Conservation (phyloP, 1,140 invertebrate species). For the Carcinoscorpius rotundicauda region DNA sequence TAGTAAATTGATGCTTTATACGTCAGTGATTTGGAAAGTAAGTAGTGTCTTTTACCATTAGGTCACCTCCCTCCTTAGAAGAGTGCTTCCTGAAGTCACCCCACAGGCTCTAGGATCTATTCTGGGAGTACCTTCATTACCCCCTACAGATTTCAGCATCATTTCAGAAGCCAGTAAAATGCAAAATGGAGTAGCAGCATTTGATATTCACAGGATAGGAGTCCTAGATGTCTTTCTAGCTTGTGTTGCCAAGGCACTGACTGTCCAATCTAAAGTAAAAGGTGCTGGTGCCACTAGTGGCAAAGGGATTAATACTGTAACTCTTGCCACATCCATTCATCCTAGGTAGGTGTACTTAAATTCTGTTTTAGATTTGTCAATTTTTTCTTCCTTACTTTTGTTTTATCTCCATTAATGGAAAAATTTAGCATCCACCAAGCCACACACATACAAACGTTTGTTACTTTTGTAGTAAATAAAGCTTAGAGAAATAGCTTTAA, state of each 20-base stretch:
- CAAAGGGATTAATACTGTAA: slow-evolving; percentile 45
- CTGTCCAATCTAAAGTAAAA: slow-evolving; percentile 76
- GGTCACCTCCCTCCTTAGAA: slow-evolving; percentile 59
- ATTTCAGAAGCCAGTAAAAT: slow-evolving; percentile 20
- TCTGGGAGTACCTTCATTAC: slow-evolving; percentile 50
- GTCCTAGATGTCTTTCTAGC: slow-evolving; percentile 74
- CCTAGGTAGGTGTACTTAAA: slow-evolving; percentile 18
- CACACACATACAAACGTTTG: no score
- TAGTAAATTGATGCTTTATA: no score
- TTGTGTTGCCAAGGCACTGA: slow-evolving; percentile 71
- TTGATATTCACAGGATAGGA: slow-evolving; percentile 47
- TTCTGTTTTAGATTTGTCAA: background rate
- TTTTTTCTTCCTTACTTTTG: slow-evolving; percentile 1
- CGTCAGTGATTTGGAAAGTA: no score
- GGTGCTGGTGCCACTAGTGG: slow-evolving; percentile 37
- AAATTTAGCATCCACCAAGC: no score
- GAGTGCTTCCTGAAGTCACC: slow-evolving; percentile 72
- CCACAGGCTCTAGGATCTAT: slow-evolving; percentile 42
- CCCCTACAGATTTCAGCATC: slow-evolving; percentile 65
- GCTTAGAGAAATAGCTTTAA: no score
- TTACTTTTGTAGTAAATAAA: no score
- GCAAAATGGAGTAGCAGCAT: slow-evolving; percentile 15
- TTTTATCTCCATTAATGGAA: background rate
- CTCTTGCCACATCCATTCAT: slow-evolving; percentile 26
- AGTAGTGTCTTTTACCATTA: slow-evolving; percentile 24